Percentiles rank a stretch among this genome's conserved stretches.
phyloP scores from a whole-genome alignment of 2,797 vertebrate species.

The Acanthornis magna region DNA sequence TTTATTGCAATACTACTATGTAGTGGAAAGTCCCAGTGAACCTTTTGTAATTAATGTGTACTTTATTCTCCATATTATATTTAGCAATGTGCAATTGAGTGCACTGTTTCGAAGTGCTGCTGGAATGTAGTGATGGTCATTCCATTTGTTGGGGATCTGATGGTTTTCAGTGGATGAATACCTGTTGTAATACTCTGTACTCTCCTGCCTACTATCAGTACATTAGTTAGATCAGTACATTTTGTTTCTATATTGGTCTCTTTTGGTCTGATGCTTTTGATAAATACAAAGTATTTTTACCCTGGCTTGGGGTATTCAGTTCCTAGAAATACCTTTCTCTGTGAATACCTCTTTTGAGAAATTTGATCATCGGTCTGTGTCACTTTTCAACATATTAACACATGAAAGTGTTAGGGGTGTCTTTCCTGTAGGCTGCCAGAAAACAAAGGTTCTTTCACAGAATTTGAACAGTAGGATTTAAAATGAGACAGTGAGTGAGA shows the following conservation, averaged over 20 bases:
- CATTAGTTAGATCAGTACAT: not conserved
- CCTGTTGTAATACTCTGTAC: not conserved
- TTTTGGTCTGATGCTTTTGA: not conserved
- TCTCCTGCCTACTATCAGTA: not conserved
- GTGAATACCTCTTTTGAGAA: not conserved
- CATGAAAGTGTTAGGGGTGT: not conserved
- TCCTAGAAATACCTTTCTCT: not conserved
- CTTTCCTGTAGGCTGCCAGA: not conserved
- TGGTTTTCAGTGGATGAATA: not conserved
- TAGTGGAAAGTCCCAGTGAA: not conserved
- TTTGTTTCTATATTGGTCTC: not conserved
- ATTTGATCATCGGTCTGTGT: not conserved
- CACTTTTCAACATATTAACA: not conserved
- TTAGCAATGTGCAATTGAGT: not conserved
- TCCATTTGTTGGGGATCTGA: not conserved
- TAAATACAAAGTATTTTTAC: not conserved
- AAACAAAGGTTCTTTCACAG: not conserved
- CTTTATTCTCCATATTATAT: not conserved
- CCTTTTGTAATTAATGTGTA: not conserved
- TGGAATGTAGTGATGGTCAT: not conserved
- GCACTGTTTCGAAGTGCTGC: not conserved
- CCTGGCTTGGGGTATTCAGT: not conserved
- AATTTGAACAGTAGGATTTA: not conserved
- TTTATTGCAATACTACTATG: not conserved
- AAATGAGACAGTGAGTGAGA: not conserved